These are phyloP conservation scores for Okamejei kenojei DNA, from an alignment of 2,797 vertebrate species.

Conservation along the genomic window DNA sequence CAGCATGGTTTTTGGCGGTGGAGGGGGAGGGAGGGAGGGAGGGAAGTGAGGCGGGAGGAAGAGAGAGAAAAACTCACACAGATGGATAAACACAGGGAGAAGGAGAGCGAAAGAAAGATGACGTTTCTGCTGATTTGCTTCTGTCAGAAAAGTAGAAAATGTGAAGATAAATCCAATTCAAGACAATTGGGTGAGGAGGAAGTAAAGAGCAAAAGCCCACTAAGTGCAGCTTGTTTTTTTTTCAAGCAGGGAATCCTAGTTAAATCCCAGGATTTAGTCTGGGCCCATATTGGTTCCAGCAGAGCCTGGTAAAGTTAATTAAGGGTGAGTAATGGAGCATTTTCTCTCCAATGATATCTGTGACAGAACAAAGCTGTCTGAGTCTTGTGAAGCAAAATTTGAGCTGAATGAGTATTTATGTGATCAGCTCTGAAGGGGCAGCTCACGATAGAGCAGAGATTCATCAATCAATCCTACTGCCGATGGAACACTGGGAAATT, in stretches of 20 bases:
- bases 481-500: constrained; percentile 94
- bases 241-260: constrained; percentile 73
- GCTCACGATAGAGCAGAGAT: constrained; percentile 95
- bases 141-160: constrained; percentile 19
- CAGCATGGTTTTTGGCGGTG: not conserved
- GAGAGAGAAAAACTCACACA: too few relatives aligned
- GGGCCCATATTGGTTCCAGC: constrained; percentile 75
- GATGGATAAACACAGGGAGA: too few relatives aligned
- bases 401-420: constrained; percentile 99
- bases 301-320: constrained; percentile 94
- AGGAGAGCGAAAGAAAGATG: not conserved
- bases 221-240: constrained; percentile 47
- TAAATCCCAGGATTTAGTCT: constrained; percentile 73
- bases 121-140: not conserved
- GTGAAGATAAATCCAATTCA: constrained; percentile 1
- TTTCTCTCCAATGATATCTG: constrained; percentile 94
- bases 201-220: not conserved
- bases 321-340: constrained; percentile 99
- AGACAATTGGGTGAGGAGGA: constrained; percentile 15
- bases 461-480: constrained; percentile 92
- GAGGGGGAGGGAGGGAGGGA: not conserved
- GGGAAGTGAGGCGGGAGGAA: not conserved
- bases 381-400: constrained; percentile 97
- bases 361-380: constrained; percentile 99
- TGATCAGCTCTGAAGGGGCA: constrained; percentile 99